Conservation (phyloP, 2,888 invertebrate species). For the Pyrrhia umbra region DNA sequence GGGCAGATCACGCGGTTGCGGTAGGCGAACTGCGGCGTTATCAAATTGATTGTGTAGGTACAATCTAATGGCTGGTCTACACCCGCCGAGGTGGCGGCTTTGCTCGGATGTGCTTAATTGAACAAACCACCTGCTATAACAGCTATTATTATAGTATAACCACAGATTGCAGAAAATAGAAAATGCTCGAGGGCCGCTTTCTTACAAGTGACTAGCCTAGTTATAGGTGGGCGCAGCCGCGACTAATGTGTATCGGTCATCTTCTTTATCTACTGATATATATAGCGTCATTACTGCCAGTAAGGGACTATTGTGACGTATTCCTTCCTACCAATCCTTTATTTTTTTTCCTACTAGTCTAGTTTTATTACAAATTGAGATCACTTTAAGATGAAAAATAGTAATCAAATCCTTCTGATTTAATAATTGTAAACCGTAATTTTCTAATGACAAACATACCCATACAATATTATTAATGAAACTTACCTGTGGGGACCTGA, state of each 20-base stretch:
- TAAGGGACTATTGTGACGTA: neutral
- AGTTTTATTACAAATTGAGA: neutral
- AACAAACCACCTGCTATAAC: slow-evolving; percentile 74
- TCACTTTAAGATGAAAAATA: no score
- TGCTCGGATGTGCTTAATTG: slow-evolving; percentile 80
- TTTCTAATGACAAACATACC: neutral
- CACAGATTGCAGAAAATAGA: slow-evolving; percentile 87
- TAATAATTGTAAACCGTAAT: no score
- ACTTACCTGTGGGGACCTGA: no score
- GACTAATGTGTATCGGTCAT: slow-evolving; percentile 58
- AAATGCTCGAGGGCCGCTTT: slow-evolving; percentile 87
- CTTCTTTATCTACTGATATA: slow-evolving; percentile 47
- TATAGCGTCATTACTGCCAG: slow-evolving; percentile 35
- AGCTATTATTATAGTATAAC: slow-evolving; percentile 84
- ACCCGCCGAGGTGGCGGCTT: slow-evolving; percentile 69
- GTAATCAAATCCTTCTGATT: no score
- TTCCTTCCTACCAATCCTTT: no score
- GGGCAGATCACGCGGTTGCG: slow-evolving; percentile 34
- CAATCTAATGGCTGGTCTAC: slow-evolving; percentile 8
- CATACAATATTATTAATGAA: no score
- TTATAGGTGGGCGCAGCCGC: slow-evolving; percentile 75
- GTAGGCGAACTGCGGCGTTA: slow-evolving; percentile 49
- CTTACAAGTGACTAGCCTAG: slow-evolving; percentile 78
- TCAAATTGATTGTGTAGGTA: slow-evolving; percentile 70
- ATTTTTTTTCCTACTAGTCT: neutral